Evolutionary conservation across 35 echinoderm and acorn worm species (phyloP).

Genomic region (Chiridota heheva): DNA sequence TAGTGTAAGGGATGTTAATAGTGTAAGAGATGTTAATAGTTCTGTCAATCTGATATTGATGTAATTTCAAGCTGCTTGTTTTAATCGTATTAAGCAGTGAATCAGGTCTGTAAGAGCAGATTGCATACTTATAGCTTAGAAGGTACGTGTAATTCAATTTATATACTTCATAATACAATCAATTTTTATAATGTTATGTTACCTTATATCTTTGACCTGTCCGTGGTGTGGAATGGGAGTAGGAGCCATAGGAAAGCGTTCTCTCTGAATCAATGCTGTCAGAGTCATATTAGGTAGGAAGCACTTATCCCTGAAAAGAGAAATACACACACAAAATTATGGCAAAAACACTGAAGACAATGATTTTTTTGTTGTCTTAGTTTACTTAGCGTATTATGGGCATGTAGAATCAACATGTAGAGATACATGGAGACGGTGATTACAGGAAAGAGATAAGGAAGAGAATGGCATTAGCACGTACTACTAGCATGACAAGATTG

Average conservation of each 20-base stretch:
- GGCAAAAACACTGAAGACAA: neutral
- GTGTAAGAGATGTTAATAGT: no score
- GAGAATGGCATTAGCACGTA: neutral
- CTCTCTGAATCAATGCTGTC: conserved; percentile 41
- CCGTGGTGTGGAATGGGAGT: conserved; percentile 41
- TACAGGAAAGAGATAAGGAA: no score
- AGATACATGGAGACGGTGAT: neutral
- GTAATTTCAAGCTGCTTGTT: no score
- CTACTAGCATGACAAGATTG: no score
- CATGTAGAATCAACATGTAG: neutral
- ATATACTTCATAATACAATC: neutral
- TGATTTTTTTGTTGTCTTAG: neutral
- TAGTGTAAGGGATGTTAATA: no score
- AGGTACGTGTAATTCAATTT: neutral
- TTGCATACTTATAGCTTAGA: no score
- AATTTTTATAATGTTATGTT: neutral
- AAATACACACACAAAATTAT: neutral
- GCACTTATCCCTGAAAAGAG: conserved; percentile 40
- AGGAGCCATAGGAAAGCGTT: conserved; percentile 23
- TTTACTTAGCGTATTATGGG: neutral
- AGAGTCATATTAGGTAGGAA: conserved; percentile 59
- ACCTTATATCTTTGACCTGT: conserved; percentile 36
- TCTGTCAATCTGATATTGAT: no score
- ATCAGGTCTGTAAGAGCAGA: no score
- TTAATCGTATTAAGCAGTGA: no score